These are phyloP conservation scores for Malurus alboscapulatus DNA, from an alignment of 2,113 vertebrate species.

Conservation along the genomic window DNA sequence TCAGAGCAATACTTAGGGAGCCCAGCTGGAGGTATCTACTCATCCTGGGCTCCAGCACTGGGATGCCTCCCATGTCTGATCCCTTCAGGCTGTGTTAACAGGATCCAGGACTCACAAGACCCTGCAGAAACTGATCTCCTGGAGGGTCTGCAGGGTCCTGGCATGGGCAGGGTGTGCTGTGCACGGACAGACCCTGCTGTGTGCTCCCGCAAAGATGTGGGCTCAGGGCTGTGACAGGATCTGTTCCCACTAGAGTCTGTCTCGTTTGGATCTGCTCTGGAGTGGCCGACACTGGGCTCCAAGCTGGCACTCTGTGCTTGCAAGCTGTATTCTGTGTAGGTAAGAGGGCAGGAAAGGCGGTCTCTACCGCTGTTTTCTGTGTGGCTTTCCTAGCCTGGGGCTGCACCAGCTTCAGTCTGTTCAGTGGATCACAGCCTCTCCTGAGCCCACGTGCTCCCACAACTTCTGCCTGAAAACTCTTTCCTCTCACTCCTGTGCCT, in stretches of 20 bases:
- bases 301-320: not conserved
- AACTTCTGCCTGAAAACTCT: not conserved
- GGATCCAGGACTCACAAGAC: not conserved
- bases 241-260: fast-evolving
- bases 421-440: not conserved
- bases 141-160: not conserved
- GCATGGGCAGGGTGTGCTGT: not conserved
- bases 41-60: not conserved
- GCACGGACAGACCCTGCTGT: fast-evolving
- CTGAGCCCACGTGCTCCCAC: not conserved
- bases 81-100: not conserved
- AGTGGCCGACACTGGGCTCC: not conserved
- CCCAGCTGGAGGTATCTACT: not conserved
- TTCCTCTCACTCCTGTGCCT: not conserved
- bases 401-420: not conserved
- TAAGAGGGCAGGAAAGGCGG: not conserved
- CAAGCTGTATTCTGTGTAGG: not conserved
- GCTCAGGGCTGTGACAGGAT: fast-evolving
- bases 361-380: not conserved
- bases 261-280: not conserved
- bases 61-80: not conserved
- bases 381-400: not conserved
- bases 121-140: not conserved
- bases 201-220: fast-evolving
- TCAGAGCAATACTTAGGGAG: not conserved